Percentiles rank a stretch among this genome's conserved stretches.
Conservation (phyloP, 2,888 invertebrate genomes). For the Tipula unca region DNA sequence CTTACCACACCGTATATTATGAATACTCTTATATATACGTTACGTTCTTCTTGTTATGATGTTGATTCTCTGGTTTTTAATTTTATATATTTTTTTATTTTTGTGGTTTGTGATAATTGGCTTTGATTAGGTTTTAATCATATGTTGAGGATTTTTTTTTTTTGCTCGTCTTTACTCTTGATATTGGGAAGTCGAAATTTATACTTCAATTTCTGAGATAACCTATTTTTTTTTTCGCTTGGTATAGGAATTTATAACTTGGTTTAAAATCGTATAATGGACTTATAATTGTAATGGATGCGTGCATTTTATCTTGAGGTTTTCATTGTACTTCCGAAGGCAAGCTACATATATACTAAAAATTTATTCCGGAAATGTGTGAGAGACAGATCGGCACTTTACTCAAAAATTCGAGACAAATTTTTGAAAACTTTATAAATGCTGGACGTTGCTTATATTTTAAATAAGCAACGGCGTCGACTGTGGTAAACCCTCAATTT, state of each 20-base stretch:
- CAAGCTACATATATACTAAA: too few species aligned
- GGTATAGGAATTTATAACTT: not conserved
- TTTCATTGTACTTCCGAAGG: not conserved
- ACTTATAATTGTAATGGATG: not conserved
- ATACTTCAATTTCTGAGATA: not conserved
- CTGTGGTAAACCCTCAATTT: too few species aligned
- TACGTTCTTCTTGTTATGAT: not conserved
- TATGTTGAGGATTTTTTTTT: not conserved
- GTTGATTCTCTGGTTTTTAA: not conserved
- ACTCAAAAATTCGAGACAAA: too few species aligned
- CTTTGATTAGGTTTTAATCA: conserved; percentile 8
- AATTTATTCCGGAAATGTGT: too few species aligned
- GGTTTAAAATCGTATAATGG: not conserved
- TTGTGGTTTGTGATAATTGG: conserved; percentile 2
- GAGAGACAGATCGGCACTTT: too few species aligned
- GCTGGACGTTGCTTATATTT: too few species aligned
- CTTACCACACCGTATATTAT: not conserved
- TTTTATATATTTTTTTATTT: not conserved
- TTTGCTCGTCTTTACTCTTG: not conserved
- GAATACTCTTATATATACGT: not conserved
- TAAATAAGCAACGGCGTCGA: too few species aligned
- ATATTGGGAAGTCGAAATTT: not conserved
- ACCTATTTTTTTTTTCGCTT: not conserved
- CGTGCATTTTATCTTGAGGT: not conserved
- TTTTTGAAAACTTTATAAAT: too few species aligned